Percentiles rank a stretch among this genome's conserved stretches.
Conservation (phyloP, 2,888 invertebrate species). For the Drosophila colorata region DNA sequence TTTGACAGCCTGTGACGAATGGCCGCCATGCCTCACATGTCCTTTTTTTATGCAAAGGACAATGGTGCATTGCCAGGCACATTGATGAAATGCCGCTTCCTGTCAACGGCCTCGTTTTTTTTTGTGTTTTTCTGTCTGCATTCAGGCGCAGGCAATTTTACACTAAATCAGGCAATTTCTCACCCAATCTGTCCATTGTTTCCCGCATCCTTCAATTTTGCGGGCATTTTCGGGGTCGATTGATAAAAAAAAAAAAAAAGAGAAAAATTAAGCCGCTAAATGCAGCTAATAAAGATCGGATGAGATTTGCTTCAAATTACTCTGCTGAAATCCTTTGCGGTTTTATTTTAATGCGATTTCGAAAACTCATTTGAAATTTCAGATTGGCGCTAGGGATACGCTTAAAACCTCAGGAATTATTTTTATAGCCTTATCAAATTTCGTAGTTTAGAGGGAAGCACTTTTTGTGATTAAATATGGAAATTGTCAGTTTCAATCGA, state of each 20-base stretch:
- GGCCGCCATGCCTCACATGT: conserved; percentile 27
- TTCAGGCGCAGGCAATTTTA: conserved; percentile 59
- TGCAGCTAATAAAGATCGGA: conserved; percentile 56
- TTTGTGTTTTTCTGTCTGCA: conserved; percentile 18
- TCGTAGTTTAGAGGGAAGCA: too few relatives aligned
- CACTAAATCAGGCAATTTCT: conserved; percentile 74
- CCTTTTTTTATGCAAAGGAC: conserved; percentile 56
- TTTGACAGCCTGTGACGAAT: conserved; percentile 69
- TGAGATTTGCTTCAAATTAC: conserved; percentile 29
- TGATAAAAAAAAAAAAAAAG: conserved; percentile 23
- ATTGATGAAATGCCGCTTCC: conserved; percentile 46
- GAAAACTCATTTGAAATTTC: neutral
- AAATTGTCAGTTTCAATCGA: too few relatives aligned
- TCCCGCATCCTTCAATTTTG: neutral
- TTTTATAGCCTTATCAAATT: neutral
- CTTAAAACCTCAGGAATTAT: too few relatives aligned
- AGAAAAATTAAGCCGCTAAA: conserved; percentile 55
- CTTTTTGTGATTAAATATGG: too few relatives aligned
- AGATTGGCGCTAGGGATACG: neutral
- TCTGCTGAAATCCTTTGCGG: conserved; percentile 47
- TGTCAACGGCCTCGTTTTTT: conserved; percentile 51
- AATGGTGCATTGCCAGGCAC: conserved; percentile 15
- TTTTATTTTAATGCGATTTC: conserved; percentile 69
- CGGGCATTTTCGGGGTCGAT: conserved; percentile 46
- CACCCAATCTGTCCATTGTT: conserved; percentile 62